Conservation (phyloP, 2,113 vertebrate genomes). For the Dromas ardeola region DNA sequence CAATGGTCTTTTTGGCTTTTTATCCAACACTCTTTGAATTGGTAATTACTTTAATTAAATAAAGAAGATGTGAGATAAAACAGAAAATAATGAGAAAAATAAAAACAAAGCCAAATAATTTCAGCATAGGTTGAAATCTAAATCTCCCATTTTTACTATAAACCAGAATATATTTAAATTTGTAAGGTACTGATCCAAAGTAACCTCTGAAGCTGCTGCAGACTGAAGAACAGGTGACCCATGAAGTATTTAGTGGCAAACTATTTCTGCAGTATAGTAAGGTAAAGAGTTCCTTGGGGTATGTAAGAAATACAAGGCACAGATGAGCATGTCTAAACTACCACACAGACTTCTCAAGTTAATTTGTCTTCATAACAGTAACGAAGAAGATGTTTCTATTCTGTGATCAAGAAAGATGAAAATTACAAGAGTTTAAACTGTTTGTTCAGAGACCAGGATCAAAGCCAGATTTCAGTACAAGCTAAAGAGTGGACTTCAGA, state of each 20-base stretch:
- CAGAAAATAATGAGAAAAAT: background rate
- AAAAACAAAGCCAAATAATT: background rate
- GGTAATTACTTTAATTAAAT: background rate
- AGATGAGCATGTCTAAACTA: background rate
- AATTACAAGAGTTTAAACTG: background rate
- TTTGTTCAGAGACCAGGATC: background rate
- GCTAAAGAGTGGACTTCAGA: background rate
- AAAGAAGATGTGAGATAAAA: background rate
- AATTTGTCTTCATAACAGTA: background rate
- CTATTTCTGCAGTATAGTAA: background rate
- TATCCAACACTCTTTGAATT: background rate
- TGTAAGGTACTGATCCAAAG: background rate
- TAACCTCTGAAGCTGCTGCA: background rate
- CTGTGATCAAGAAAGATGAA: background rate
- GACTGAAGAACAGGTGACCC: background rate
- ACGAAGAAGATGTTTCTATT: background rate
- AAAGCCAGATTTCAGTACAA: background rate
- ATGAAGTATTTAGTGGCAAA: background rate
- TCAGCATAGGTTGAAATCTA: background rate
- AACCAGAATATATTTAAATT: background rate
- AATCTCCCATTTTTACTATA: background rate
- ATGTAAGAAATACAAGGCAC: background rate
- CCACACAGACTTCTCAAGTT: background rate
- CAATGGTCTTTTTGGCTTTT: background rate
- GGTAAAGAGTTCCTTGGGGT: background rate